These are phyloP conservation scores for Origma solitaria DNA, from an alignment of 2,113 vertebrate species.

Conservation along the genomic window DNA sequence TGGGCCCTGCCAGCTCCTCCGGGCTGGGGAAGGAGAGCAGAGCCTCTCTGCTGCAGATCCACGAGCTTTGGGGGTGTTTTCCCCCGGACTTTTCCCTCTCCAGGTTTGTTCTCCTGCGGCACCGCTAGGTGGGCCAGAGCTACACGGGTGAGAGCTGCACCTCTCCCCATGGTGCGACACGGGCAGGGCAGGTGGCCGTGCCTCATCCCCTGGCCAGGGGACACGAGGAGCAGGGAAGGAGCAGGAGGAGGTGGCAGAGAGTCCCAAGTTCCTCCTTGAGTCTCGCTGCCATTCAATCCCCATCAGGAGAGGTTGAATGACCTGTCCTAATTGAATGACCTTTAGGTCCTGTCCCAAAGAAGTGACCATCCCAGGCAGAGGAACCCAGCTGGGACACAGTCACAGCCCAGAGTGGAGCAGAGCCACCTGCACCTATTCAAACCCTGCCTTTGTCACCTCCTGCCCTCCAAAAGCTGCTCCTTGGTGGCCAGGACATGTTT, in stretches of 20 bases:
- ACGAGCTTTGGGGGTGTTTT: background rate
- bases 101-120: background rate
- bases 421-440: background rate
- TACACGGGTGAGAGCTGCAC: background rate
- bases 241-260: background rate
- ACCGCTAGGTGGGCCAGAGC: conserved; percentile 57
- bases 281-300: accelerated
- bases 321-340: too few relatives aligned
- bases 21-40: background rate
- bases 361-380: background rate
- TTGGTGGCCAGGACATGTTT: background rate
- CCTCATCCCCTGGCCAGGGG: background rate
- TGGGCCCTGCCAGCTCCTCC: background rate
- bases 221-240: background rate
- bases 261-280: accelerated
- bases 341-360: background rate
- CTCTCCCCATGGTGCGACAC: background rate
- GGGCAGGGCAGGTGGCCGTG: background rate
- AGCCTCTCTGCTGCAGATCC: background rate
- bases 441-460: background rate
- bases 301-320: background rate
- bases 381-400: background rate
- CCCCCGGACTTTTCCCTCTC: accelerated
- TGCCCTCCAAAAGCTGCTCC: background rate
- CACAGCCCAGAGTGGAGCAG: background rate